Evolutionary conservation across 2,113 vertebrate genomes (phyloP).

Genomic region (Synchiropus splendidus): DNA sequence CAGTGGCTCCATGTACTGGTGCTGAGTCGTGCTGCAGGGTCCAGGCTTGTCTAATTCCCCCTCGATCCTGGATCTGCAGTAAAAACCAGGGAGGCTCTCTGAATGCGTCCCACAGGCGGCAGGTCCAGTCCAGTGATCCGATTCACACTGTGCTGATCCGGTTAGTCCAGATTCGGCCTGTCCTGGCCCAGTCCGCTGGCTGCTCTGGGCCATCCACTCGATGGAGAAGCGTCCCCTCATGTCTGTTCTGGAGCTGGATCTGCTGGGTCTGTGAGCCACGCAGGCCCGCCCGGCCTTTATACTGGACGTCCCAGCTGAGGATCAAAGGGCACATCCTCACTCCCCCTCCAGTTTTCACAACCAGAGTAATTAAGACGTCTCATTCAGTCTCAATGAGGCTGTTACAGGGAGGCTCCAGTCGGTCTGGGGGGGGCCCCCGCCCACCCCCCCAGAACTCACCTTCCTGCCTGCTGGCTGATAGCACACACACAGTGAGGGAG

Average conservation of each 20-base stretch:
- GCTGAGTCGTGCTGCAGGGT: background rate
- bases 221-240: conserved; percentile 68
- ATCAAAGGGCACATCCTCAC: conserved; percentile 63
- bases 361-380: conserved; percentile 72
- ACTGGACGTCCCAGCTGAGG: conserved; percentile 40
- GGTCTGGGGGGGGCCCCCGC: conserved; percentile 50
- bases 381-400: conserved; percentile 69
- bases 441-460: conserved; percentile 10
- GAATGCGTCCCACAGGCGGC: conserved; percentile 50
- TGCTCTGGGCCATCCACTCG: conserved; percentile 73
- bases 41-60: conserved; percentile 2
- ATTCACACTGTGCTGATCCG: too few relatives aligned
- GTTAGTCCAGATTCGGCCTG: background rate
- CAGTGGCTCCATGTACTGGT: background rate
- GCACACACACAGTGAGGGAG: conserved; percentile 11
- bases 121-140: conserved; percentile 1
- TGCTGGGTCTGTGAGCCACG: conserved; percentile 54
- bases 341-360: conserved; percentile 67
- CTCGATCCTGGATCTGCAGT: conserved; percentile 30
- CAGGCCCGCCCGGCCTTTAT: conserved; percentile 35
- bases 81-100: conserved; percentile 66
- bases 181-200: conserved; percentile 23
- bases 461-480: conserved; percentile 25
- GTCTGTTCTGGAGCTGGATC: background rate
- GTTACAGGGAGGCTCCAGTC: conserved; percentile 68